A percentile compares a stretch with the other conserved stretches of the same genome.
Conservation (phyloP, 2,113 vertebrate genomes). For the Thermophis baileyi region DNA sequence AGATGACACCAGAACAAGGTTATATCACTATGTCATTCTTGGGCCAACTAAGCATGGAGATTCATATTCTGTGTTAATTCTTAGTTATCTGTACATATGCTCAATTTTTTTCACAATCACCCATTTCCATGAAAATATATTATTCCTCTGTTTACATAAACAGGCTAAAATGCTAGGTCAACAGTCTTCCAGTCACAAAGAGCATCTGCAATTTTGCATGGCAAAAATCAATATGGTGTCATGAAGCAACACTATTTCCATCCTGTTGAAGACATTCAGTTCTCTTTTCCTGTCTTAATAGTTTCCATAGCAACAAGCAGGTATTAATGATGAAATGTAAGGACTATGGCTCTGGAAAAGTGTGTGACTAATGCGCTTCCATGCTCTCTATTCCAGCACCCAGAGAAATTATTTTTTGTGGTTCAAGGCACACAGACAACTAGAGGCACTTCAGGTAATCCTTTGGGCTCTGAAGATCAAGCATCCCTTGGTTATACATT, state of each 20-base stretch:
- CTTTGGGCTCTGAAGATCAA: background rate
- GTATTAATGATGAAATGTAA: constrained; percentile 28
- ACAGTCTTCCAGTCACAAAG: background rate
- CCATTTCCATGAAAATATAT: background rate
- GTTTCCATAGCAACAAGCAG: constrained; percentile 55
- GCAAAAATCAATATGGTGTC: constrained; percentile 5
- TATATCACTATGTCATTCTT: background rate
- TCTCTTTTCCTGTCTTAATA: accelerated
- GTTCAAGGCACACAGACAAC: background rate
- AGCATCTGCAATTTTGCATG: background rate
- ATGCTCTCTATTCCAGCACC: constrained; percentile 11
- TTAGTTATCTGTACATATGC: background rate
- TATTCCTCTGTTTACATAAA: background rate
- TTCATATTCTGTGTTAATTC: background rate
- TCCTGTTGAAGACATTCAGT: constrained; percentile 10
- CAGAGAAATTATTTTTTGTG: background rate
- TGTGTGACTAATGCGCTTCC: constrained; percentile 9
- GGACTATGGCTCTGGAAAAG: constrained; percentile 1
- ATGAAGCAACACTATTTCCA: constrained; percentile 2
- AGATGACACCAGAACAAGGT: background rate
- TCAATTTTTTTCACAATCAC: background rate
- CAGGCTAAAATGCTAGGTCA: background rate
- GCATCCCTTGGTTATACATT: background rate
- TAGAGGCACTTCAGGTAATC: background rate
- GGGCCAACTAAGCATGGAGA: background rate